A percentile compares a stretch with the other conserved stretches of the same genome.
phyloP scores from a whole-genome alignment of 2,888 invertebrate genomes.

The Toxonevra muliebris region DNA sequence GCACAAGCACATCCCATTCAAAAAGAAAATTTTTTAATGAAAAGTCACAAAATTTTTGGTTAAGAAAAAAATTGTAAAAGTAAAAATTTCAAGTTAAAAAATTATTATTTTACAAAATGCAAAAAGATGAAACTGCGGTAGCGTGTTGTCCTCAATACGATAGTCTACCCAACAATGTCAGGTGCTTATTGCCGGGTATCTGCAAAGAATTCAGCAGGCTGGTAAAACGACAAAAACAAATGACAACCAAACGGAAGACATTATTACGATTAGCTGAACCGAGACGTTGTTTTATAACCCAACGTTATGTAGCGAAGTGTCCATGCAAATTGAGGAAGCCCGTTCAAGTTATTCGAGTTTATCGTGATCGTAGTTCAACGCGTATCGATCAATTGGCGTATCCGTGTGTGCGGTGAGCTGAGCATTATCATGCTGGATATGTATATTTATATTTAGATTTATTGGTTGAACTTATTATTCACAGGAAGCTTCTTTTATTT shows the following conservation, averaged over 20 bases:
- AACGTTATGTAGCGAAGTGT: slow-evolving; percentile 48
- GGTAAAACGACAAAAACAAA: slow-evolving; percentile 40
- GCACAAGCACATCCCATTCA: not conserved
- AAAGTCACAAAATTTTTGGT: slow-evolving; percentile 32
- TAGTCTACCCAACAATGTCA: slow-evolving; percentile 43
- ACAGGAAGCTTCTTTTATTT: slow-evolving; percentile 38
- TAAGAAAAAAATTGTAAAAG: slow-evolving; percentile 24
- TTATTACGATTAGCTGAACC: slow-evolving; percentile 48
- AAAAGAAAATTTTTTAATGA: not conserved
- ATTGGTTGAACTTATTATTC: not conserved
- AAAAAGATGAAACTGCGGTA: slow-evolving; percentile 36
- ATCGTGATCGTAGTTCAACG: slow-evolving; percentile 37
- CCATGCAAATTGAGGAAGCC: slow-evolving; percentile 50
- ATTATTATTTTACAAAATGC: slow-evolving; percentile 25
- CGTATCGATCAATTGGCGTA: slow-evolving; percentile 58
- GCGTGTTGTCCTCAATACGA: slow-evolving; percentile 49
- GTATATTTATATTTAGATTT: not conserved
- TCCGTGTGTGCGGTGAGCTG: slow-evolving; percentile 49
- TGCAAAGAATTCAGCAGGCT: slow-evolving; percentile 44
- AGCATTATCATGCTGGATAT: not conserved
- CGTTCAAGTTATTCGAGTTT: slow-evolving; percentile 37
- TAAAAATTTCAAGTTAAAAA: slow-evolving; percentile 6
- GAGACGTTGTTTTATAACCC: slow-evolving; percentile 3
- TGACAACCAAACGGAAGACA: slow-evolving; percentile 46
- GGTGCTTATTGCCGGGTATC: slow-evolving; percentile 47